Base-by-base conservation (phyloP, 2,888 invertebrate genomes). In the Scaptomyza cyrtandrae region DNA sequence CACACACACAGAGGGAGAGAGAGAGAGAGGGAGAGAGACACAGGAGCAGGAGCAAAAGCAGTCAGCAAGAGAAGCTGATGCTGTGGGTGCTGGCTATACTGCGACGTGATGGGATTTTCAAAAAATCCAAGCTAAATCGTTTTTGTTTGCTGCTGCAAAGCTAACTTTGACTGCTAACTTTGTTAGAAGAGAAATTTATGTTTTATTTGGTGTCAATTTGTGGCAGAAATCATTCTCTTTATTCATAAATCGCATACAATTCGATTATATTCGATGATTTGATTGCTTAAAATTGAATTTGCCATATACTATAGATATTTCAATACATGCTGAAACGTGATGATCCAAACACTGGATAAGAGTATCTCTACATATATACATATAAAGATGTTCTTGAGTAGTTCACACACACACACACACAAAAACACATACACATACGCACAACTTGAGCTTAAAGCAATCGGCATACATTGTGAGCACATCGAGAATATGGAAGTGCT, bases 61-160 rank as follows among this genome's bases (percentile, higher is more conserved):
- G 45, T 60, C 50, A 46, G 44, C 52, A 73, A 54, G 45, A 68
- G 49, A 19, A 50, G 58, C 59, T 69, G 49, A 19, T 35, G 58
- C 59, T 69, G 75, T 62, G 62, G 56, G 62, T 62, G 69, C 55
- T 48, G 39, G 37, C 41, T 41, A 55, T 72, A 66, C 46, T 78
- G 82, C 80, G 80, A 80, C 80, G 80, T 80, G 80, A 80, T 80
- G 80, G 82, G 80, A 80, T 80, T 80, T 80, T 78, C 82, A 80
- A 80, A 78, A 78, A 78, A 80, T 77, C 75, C 82, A 39, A 71
- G 83, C 81, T 80, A 82, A 82, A 82, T 72, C 79, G 82, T 82
- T 82, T 80, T 79, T 82, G 82, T 75, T 79, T 82, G 72, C 70
- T 58, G 75, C 69, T 57, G 75, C 65, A 66, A 75, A 75, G 72